Percentiles rank a stretch among this genome's conserved stretches.
Evolutionary conservation across 2,113 vertebrate species (phyloP).

Genomic region (Toxotes chatareus): DNA sequence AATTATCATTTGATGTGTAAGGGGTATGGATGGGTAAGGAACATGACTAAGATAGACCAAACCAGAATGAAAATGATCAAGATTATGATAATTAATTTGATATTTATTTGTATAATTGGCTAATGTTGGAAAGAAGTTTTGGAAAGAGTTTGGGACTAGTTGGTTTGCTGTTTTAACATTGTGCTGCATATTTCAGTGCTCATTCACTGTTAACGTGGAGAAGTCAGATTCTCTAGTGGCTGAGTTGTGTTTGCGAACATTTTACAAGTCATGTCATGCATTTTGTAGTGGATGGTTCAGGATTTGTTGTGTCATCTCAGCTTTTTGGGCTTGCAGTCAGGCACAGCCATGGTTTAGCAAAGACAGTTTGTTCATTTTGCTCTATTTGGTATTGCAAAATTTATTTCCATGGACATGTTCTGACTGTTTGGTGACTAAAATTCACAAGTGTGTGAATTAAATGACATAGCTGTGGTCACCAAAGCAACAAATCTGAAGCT

Average conservation of each 20-base stretch:
- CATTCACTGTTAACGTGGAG: constrained; percentile 48
- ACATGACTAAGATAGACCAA: not conserved
- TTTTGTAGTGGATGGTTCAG: constrained; percentile 56
- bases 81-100: not conserved
- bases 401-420: not conserved
- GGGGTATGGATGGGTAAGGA: not conserved
- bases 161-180: not conserved
- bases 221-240: constrained; percentile 9
- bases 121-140: not conserved
- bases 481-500: not conserved
- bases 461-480: constrained; percentile 1
- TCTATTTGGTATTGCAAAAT: constrained; percentile 3
- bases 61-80: not conserved
- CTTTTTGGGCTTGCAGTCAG: constrained; percentile 16
- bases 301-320: constrained; percentile 46
- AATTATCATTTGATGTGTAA: constrained; percentile 14
- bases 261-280: constrained; percentile 64
- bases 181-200: constrained; percentile 47
- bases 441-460: not conserved
- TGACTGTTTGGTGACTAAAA: constrained; percentile 3
- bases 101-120: not conserved
- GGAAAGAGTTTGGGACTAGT: constrained; percentile 3
- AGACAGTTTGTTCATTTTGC: constrained; percentile 10
- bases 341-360: constrained; percentile 8
- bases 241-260: constrained; percentile 45